Base-by-base conservation (phyloP, 2,888 invertebrate species). In the Emmelina monodactyla region DNA sequence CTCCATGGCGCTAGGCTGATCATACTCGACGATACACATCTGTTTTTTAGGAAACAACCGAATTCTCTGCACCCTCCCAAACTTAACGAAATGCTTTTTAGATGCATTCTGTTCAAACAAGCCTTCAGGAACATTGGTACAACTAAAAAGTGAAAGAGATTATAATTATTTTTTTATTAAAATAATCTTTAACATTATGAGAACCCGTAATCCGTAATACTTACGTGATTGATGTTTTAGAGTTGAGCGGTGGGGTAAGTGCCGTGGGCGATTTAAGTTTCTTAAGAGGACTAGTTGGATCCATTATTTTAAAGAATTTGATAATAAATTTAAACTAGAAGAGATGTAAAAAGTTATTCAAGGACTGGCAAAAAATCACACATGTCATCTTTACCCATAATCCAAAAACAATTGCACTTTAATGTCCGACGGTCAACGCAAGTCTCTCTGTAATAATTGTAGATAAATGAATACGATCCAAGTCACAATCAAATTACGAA, bases 1-100 rank as follows among this genome's bases (percentile, higher is more conserved):
- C 33, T 82, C 81, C 1, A 84, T 86, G 32, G 83, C 79, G 15
- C 71, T 78, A 33, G 83, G 82, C 22, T 72, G 83, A 28, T 83
- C 82, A 68, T 89, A 93, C 50, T 88, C 88, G 6, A 92, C 82
- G 0, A 85, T 83, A 43, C 91, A 90, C 44, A 82, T 81, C 37
- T 82, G 80, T 33, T 85, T 84, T 38, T 83, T 85, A 0, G 86
- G 85, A 33, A 85, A 83, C 34, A 89, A 67, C 22, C 83, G 81
- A 33, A 92, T 84, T 42, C 84, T 83, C 10, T 82, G 81, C 2
- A 91, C 83, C 28, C 76, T 81, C 0, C 93, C 93, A 71, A 86
- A 93, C 52, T 86, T 84, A 13, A 83, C 75, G 41, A 90, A 90
- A 57, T 89, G 86, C 37, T 83, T 76, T 46, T 85, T 85, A 1